Conservation (phyloP, 1,140 invertebrate species). For the Phymastichus coffea region DNA sequence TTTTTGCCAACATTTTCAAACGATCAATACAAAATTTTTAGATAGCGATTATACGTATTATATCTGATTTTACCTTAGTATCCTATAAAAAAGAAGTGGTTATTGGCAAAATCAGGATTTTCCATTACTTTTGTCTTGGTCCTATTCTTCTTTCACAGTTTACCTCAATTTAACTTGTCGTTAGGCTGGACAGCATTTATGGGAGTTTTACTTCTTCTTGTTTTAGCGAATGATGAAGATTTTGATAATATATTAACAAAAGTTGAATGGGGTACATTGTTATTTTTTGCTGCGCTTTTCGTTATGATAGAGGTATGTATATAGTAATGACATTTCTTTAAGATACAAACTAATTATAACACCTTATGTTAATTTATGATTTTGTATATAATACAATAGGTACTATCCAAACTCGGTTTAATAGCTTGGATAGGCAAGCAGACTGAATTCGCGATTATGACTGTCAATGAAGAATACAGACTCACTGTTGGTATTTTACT, state of each 20-base stretch:
- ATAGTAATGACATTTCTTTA: no score
- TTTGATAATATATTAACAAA: slow-evolving; percentile 77
- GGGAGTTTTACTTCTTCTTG: slow-evolving; percentile 73
- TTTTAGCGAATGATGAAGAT: slow-evolving; percentile 76
- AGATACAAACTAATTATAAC: no score
- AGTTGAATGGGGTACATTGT: slow-evolving; percentile 86
- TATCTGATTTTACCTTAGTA: slow-evolving; percentile 66
- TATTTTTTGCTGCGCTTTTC: slow-evolving; percentile 88
- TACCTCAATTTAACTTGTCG: slow-evolving; percentile 73
- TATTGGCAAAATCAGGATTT: slow-evolving; percentile 74
- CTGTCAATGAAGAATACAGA: slow-evolving; percentile 63
- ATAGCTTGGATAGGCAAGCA: slow-evolving; percentile 73
- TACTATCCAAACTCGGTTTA: slow-evolving; percentile 67
- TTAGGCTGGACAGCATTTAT: slow-evolving; percentile 83
- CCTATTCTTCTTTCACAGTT: slow-evolving; percentile 81
- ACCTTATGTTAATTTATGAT: no score
- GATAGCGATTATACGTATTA: no score
- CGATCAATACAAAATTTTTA: no score
- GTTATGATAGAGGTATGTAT: slow-evolving; percentile 85
- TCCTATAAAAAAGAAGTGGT: slow-evolving; percentile 70
- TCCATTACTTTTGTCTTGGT: slow-evolving; percentile 73
- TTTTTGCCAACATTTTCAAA: no score
- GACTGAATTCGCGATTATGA: slow-evolving; percentile 66
- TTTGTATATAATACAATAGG: no score
- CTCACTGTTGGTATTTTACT: slow-evolving; percentile 70